Conservation (phyloP, 2,113 vertebrate genomes). For the Strix aluco region DNA sequence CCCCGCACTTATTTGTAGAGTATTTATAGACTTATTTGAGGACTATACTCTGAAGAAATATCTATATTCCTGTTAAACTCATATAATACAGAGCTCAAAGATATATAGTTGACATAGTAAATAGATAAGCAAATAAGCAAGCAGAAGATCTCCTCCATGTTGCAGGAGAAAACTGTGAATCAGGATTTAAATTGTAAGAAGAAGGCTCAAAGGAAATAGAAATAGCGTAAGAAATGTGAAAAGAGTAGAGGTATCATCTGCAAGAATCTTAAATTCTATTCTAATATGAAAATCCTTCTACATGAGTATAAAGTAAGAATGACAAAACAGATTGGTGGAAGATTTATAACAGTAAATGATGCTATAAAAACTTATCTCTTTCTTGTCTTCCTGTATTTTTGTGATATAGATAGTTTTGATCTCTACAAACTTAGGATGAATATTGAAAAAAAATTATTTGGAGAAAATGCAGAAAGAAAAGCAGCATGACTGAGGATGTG, state of each 20-base stretch:
- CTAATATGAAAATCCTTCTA: background rate
- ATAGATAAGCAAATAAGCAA: background rate
- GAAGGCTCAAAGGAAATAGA: background rate
- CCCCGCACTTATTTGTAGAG: too few relatives aligned
- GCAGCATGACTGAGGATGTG: background rate
- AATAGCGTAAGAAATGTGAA: background rate
- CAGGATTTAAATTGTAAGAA: background rate
- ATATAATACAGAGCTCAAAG: background rate
- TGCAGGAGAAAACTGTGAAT: background rate
- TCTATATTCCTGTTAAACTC: background rate
- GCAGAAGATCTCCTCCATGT: background rate
- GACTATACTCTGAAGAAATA: background rate
- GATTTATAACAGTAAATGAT: background rate
- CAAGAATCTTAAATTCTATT: background rate
- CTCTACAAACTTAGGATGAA: background rate
- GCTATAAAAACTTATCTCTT: background rate
- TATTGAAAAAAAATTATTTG: background rate
- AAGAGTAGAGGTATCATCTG: background rate
- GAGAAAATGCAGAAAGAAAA: background rate
- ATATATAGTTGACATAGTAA: background rate
- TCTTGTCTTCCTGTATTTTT: background rate
- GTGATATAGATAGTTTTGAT: background rate
- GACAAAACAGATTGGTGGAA: background rate
- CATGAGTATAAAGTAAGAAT: background rate
- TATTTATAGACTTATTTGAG: background rate